phyloP scores from a whole-genome alignment of 1,140 invertebrate genomes.

The Patella vulgata region DNA sequence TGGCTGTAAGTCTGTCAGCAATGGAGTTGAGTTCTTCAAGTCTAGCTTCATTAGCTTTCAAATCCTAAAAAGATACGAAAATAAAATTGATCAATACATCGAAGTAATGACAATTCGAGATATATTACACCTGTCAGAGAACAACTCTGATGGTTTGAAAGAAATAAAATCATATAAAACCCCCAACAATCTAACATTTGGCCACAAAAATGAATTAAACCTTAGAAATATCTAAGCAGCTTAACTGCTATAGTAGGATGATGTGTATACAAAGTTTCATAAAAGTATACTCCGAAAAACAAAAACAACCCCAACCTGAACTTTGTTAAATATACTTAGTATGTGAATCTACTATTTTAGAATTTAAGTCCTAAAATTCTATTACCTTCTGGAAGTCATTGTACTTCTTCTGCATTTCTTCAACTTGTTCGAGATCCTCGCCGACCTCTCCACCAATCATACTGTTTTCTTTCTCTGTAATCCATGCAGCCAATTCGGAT shows the following conservation, averaged over 20 bases:
- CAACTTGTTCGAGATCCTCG: constrained; percentile 85
- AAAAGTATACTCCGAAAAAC: too few species aligned
- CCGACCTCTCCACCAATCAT: constrained; percentile 92
- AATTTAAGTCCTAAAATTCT: too few species aligned
- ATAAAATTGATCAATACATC: constrained; percentile 2
- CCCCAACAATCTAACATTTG: too few species aligned
- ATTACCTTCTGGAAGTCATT: constrained; percentile 92
- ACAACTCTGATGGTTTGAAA: neutral
- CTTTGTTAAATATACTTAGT: too few species aligned
- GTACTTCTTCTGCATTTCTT: constrained; percentile 99
- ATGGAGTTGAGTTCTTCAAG: constrained; percentile 71
- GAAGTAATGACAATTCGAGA: too few species aligned
- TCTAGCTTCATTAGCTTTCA: constrained; percentile 97
- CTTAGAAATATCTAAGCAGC: too few species aligned
- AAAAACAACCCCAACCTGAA: too few species aligned
- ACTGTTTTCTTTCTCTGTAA: constrained; percentile 89
- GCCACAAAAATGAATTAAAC: too few species aligned
- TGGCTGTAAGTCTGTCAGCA: constrained; percentile 90
- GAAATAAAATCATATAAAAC: neutral
- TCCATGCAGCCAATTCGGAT: constrained; percentile 97
- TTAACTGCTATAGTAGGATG: too few species aligned
- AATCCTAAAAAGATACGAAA: constrained; percentile 72
- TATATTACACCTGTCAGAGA: neutral
- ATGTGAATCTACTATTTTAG: too few species aligned
- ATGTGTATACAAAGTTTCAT: too few species aligned